Evolutionary conservation across 2,113 vertebrate genomes (phyloP).

Genomic region (Hydropotes inermis): DNA sequence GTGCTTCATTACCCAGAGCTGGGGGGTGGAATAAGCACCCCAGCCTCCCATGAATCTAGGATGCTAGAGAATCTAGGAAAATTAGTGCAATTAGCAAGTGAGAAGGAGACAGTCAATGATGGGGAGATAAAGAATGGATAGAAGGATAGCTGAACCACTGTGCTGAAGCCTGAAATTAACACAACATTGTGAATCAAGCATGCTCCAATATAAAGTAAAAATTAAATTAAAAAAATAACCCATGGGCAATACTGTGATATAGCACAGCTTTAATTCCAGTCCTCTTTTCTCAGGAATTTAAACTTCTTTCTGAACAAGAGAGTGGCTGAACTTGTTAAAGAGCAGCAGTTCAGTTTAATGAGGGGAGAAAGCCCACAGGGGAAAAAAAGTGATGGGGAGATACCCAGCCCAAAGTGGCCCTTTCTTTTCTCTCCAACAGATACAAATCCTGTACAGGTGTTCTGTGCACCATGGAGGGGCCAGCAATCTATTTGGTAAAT

Average conservation of each 20-base stretch:
- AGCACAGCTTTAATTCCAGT: neutral
- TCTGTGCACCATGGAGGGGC: neutral
- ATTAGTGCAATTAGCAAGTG: neutral
- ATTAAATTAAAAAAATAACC: neutral
- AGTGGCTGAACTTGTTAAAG: neutral
- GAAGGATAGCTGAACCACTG: neutral
- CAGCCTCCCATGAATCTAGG: neutral
- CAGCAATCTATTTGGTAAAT: neutral
- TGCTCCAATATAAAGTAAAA: neutral
- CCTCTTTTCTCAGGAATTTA: neutral
- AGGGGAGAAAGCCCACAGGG: fast-evolving
- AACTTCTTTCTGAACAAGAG: neutral
- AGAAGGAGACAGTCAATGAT: neutral
- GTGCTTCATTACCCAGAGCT: fast-evolving
- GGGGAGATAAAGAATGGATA: neutral
- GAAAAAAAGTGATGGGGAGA: fast-evolving
- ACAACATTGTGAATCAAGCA: neutral
- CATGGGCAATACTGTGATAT: neutral
- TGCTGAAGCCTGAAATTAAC: neutral
- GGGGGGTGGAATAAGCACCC: neutral
- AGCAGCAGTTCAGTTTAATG: neutral
- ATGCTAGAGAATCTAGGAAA: neutral
- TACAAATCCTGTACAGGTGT: neutral
- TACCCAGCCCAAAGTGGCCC: neutral
- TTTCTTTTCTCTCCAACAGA: neutral